These are phyloP conservation scores for Tachysurus fulvidraco DNA, from an alignment of 2,113 vertebrate genomes.

Conservation along the genomic window DNA sequence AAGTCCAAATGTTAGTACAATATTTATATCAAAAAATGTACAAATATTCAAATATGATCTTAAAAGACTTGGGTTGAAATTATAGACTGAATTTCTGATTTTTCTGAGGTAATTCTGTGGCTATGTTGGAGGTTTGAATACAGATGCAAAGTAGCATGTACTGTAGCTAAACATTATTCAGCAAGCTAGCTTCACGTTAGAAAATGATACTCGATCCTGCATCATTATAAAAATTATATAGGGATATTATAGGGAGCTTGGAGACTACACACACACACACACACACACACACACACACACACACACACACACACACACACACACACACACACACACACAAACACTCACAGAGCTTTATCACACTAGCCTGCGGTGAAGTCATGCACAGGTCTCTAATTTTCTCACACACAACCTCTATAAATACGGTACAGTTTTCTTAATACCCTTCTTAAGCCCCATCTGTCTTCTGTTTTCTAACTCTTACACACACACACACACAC, in stretches of 20 bases:
- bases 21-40: not conserved
- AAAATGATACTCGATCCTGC: not conserved
- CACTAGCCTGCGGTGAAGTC: constrained; percentile 66
- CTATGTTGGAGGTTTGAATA: too few relatives aligned
- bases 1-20: not conserved
- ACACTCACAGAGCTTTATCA: not conserved
- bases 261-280: not conserved
- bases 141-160: not conserved
- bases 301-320: not conserved
- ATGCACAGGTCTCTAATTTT: constrained; percentile 70
- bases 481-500: constrained; percentile 41
- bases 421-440: constrained; percentile 35
- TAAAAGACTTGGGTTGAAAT: too few relatives aligned
- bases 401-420: constrained; percentile 56
- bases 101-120: too few relatives aligned
- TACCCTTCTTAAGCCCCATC: constrained; percentile 24
- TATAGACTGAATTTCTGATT: too few relatives aligned
- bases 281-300: constrained; percentile 27
- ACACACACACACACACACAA: constrained; percentile 27
- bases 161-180: not conserved
- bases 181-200: not conserved
- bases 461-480: constrained; percentile 31
- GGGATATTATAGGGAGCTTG: not conserved
- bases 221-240: not conserved
- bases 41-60: not conserved